Evolutionary conservation across 2,888 invertebrate genomes (phyloP), one percentile per base, ranked within the genome.

Genomic region (Drosophila meridionalis): DNA sequence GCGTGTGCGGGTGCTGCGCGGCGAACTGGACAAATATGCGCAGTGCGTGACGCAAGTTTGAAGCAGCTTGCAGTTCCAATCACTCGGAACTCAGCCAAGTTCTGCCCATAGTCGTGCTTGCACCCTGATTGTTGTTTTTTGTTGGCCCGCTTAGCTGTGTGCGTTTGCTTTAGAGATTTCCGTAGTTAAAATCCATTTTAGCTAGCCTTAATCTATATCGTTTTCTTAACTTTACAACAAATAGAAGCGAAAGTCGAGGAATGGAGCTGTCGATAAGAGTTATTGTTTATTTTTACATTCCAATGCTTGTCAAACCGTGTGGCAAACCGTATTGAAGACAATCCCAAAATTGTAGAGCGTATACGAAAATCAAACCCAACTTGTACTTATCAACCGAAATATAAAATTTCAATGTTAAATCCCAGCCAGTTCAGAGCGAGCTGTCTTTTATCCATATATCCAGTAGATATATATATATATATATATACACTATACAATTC

Each of bases 31-130:
- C 80, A 96, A 96, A 92, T 94, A 96, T 71, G 95, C 95, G 76
- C 95, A 95, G 82, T 95, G 95, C 89, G 95, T 96, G 87, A 95
- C 96, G 90, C 96, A 96, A 93, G 96, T 96, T 92, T 96, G 94
- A 92, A 64, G 69, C 69, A 59, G 59, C 43, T 63, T 57, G 52
- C 32, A 60, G 60, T 40, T 48, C 34, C 60, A 59, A 1, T 28
- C 14, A 50, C 20, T 40, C 50, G 60, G 50, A 60, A 50, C 40
- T 42, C 32, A 42, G 30, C 32, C 73, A 55, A 72, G 43, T 55
- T 59, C 53, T 72, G 53, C 62, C 40, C 65, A 66, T 75, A 78
- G 82, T 78, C 67, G 78, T 78, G 78, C 71, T 63, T 75, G 73
- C 70, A 73, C 57, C 57, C 63, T 70, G 68, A 69, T 80, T 83